Conservation (phyloP, 1,140 invertebrate species). For the Drosophila ogumai region DNA sequence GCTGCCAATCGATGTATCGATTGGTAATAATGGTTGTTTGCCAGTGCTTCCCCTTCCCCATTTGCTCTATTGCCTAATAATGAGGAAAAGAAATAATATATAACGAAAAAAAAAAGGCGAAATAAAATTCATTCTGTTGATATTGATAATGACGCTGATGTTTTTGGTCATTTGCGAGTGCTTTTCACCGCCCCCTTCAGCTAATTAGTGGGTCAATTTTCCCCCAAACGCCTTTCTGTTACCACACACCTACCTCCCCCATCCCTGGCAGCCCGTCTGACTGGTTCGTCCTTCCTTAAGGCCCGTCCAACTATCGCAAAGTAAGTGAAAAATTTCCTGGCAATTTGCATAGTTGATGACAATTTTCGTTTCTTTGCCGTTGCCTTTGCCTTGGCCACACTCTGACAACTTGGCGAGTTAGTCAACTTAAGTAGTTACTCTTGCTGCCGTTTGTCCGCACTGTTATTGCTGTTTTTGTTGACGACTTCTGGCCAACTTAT, state of each 20-base stretch:
- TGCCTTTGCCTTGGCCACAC: constrained; percentile 1
- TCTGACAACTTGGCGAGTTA: constrained; percentile 52
- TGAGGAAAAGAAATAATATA: constrained; percentile 9
- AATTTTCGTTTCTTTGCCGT: constrained; percentile 42
- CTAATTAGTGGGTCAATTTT: constrained; percentile 43
- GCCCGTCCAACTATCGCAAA: constrained; percentile 29
- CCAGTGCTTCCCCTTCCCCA: constrained; percentile 7
- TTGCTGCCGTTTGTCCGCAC: constrained; percentile 12
- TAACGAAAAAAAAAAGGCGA: constrained; percentile 12
- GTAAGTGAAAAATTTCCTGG: constrained; percentile 71
- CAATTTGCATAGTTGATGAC: constrained; percentile 79
- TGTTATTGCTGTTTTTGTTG: constrained; percentile 30
- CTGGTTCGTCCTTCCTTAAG: not conserved
- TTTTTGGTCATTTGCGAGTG: constrained; percentile 42
- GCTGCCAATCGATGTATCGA: constrained; percentile 70
- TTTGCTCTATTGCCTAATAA: constrained; percentile 32
- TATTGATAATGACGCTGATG: constrained; percentile 57
- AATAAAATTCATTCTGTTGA: constrained; percentile 44
- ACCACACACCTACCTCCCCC: not conserved
- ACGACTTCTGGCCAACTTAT: constrained; percentile 37
- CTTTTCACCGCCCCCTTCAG: not conserved
- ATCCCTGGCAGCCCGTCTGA: too few species aligned
- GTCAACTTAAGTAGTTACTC: constrained; percentile 53
- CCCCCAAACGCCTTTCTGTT: not conserved
- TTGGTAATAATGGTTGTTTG: constrained; percentile 62